Percentiles rank a stretch among this genome's conserved stretches.
phyloP scores from a whole-genome alignment of 2,113 vertebrate genomes.

The Megaceryle maxima region DNA sequence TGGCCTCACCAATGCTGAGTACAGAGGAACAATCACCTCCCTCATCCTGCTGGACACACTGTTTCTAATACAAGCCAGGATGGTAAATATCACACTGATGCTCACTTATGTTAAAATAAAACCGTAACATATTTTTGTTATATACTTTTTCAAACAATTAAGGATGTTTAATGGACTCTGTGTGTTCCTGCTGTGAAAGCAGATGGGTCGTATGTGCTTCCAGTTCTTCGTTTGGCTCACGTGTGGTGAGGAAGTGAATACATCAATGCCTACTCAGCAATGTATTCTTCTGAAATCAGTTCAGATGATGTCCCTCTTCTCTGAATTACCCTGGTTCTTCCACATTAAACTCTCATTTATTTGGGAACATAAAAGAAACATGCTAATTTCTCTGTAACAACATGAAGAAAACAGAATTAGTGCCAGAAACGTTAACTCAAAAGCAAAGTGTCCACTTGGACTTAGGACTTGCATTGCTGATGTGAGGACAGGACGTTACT shows the following conservation, averaged over 20 bases:
- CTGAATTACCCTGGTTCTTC: background rate
- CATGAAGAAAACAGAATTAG: slow-evolving; percentile 14
- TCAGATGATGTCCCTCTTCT: background rate
- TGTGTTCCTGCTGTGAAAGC: background rate
- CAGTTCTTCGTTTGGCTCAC: background rate
- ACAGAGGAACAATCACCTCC: too few species aligned
- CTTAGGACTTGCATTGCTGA: background rate
- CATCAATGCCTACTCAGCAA: background rate
- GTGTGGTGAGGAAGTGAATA: background rate
- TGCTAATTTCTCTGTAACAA: slow-evolving; percentile 6
- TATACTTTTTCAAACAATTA: background rate
- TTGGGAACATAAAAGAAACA: background rate
- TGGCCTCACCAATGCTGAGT: too few species aligned
- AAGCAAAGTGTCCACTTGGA: background rate
- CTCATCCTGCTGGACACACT: too few species aligned
- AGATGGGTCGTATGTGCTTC: background rate
- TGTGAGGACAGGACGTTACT: background rate
- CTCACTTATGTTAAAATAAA: background rate
- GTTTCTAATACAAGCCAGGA: too few species aligned
- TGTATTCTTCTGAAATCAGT: background rate
- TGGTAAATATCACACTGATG: background rate
- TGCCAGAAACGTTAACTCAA: background rate
- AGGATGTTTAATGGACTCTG: background rate
- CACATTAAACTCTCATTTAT: background rate
- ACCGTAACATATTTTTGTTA: background rate